Evolutionary conservation across 2,888 invertebrate genomes (phyloP), one percentile per base, ranked within the genome.

Genomic region (Corbicula japonica): DNA sequence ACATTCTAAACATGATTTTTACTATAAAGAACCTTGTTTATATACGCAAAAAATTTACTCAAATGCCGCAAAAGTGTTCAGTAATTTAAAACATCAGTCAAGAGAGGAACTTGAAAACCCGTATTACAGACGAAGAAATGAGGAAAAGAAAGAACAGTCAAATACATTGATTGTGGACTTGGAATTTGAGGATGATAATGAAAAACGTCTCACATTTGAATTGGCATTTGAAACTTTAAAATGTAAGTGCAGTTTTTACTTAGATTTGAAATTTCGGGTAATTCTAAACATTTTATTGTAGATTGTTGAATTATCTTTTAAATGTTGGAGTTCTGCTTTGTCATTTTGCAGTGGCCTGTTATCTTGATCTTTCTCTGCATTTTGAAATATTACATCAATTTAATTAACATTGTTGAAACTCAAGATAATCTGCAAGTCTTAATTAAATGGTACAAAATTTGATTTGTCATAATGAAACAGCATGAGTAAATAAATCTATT

Each of bases 181-280:
- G 32, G 87, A 90, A 12, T 92, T 91, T 81, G 80, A 80, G 12
- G 85, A 89, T 80, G 88, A 87, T 61, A 85, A 83, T 38, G 91
- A 92, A 70, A 90, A 91, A 79, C 84, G 90, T 68, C 84, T 89
- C 6, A 88, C 91, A 0, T 92, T 89, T 82, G 87, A 90, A 70
- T 76, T 92, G 74, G 91, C 92, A 6, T 92, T 91, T 80, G 85
- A 86, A 52, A 86, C 91, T 4, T 81, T 92, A 30, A 92, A 92
- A 88, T 92, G 92, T 92, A 87, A 91, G 92, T 92, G n/a, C n/a
- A 61, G 12, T 30, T n/a, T 34, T 44, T 15, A 12, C 26, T 62
- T 4, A 12, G 32, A 12, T 30, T n/a, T n/a, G n/a, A 28, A 52
- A 4, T 18, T 5, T 18, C 18, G 1, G 5, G 15, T 28, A 28